Base-by-base conservation (phyloP, 2,113 vertebrate species). In the Bubalus kerabau region DNA sequence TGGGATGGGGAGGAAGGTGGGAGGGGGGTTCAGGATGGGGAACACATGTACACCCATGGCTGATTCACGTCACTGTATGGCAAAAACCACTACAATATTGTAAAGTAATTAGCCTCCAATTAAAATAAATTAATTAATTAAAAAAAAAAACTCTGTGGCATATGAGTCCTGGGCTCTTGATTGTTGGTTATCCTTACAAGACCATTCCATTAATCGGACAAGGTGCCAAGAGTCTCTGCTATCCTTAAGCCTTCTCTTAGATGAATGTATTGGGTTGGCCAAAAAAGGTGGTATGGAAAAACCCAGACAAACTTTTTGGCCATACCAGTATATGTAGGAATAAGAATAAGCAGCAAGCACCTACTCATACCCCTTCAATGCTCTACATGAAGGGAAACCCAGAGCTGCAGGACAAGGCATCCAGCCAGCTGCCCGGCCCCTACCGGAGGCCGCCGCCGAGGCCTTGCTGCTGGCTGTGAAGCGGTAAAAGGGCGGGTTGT, bases 401-500 rank as follows among this genome's bases (percentile, higher is more conserved):
- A 48, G 52, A 19, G 78, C n/a, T 19, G 9, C 6, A 2, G 0
- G 76, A 32, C 14, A 23, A 43, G 83, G n/a, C 1, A 11, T 28
- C 11, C 4, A 3, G 32, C 81, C n/a, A 0, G 48, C 1, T 1
- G 19, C 57, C 57, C 0, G 1, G 17, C 3, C 24, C 96, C 97
- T 98, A 99, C 99, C 99, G 13, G 99, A 99, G 96, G 99, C 99
- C 48, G 99, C 99, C 4, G 99, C 99, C 0, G 99, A 99, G 83
- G 99, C 99, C 97, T 99, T 99, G 99, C 99, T 99, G 98, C 99
- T 99, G 97, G 99, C 99, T 30, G 99, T 98, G 43, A 99, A 99
- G 84, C 99, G 99, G 98, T 99, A 99, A 98, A 99, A 99, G 0
- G 99, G 99, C 11, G 99, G 99, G 97, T 99, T 99, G 98, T 99